Conservation (phyloP, 1,140 invertebrate species). For the Drosophila ananassae region DNA sequence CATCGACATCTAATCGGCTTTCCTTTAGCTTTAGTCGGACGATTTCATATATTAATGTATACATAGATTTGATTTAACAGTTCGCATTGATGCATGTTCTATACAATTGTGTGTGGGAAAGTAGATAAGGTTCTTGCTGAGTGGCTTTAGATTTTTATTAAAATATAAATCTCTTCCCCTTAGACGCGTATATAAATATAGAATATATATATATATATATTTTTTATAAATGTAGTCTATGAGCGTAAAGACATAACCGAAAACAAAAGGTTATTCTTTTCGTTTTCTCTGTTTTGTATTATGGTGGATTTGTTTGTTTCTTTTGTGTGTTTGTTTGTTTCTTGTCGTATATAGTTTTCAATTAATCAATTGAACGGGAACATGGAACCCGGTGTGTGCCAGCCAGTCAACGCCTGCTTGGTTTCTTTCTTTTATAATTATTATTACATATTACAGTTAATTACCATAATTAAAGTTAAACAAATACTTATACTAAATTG, state of each 20-base stretch:
- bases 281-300: slow-evolving; percentile 37
- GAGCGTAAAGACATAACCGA: slow-evolving; percentile 70
- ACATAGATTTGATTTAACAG: slow-evolving; percentile 55
- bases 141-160: slow-evolving; percentile 65
- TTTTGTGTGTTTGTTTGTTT: slow-evolving; percentile 25
- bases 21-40: slow-evolving; percentile 25
- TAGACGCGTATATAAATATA: slow-evolving; percentile 22
- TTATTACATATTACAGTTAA: slow-evolving; percentile 76
- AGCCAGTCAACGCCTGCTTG: slow-evolving; percentile 50
- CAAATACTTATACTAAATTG: slow-evolving; percentile 77
- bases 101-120: slow-evolving; percentile 38
- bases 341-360: slow-evolving; percentile 46
- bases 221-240: slow-evolving; percentile 56
- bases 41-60: slow-evolving; percentile 48
- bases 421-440: slow-evolving; percentile 55
- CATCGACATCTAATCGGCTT: slow-evolving; percentile 20
- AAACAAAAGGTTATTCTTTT: slow-evolving; percentile 58
- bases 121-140: slow-evolving; percentile 31
- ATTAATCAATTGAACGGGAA: slow-evolving; percentile 23
- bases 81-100: slow-evolving; percentile 40
- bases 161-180: slow-evolving; percentile 70
- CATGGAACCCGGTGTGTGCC: slow-evolving; percentile 31
- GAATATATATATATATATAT: slow-evolving; percentile 50
- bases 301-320: slow-evolving; percentile 74
- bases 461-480: slow-evolving; percentile 81